A percentile compares a stretch with the other conserved stretches of the same genome.
These are phyloP conservation scores for Ctenochaetus hawaiiensis DNA, from an alignment of 2,797 vertebrate genomes.

Conservation along the genomic window DNA sequence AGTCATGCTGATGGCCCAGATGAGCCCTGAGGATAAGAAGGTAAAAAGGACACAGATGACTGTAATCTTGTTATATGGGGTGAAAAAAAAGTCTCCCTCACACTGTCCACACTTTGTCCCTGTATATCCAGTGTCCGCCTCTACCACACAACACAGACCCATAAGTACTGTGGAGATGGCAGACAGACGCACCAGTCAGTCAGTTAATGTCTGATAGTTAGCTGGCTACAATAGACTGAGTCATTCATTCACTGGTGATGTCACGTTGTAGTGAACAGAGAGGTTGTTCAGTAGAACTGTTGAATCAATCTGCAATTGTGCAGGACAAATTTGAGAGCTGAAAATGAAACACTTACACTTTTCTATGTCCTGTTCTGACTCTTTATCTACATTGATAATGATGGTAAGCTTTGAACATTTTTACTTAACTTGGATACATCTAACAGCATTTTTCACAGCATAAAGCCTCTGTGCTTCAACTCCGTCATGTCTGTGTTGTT, in stretches of 20 bases:
- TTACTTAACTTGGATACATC: no score
- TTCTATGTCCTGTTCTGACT: neutral
- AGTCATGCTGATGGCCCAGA: conserved; percentile 92
- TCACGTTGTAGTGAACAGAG: conserved; percentile 46
- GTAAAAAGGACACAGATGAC: conserved; percentile 66
- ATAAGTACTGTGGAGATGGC: conserved; percentile 2
- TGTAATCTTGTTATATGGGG: neutral
- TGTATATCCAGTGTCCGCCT: neutral
- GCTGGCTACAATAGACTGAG: conserved; percentile 20
- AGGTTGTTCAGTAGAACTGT: conserved; percentile 29
- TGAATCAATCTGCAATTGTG: conserved; percentile 22
- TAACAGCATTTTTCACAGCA: no score
- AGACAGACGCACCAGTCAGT: conserved; percentile 21
- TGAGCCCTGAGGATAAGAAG: conserved; percentile 94
- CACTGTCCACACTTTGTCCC: neutral
- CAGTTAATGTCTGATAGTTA: conserved; percentile 38
- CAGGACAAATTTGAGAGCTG: neutral
- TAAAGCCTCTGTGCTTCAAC: no score
- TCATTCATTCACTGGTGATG: conserved; percentile 42
- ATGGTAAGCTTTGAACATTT: no score
- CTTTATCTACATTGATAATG: neutral
- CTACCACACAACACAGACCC: neutral
- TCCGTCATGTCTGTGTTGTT: no score
- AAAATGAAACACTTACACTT: neutral
- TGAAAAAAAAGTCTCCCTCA: neutral